Conservation (phyloP, 1,140 invertebrate species). For the Brachionus plicatilis region DNA sequence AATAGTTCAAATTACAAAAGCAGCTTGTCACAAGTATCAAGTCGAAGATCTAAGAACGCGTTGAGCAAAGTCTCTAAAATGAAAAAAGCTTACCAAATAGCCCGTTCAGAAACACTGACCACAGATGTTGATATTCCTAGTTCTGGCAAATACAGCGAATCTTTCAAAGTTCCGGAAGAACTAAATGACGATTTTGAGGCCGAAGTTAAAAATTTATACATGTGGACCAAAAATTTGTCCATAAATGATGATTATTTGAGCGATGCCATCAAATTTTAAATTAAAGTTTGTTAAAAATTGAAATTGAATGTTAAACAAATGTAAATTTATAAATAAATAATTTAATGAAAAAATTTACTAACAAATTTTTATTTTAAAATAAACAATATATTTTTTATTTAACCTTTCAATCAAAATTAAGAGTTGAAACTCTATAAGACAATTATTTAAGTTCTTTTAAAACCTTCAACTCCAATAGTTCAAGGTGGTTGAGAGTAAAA, state of each 20-base stretch:
- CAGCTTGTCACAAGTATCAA: conserved; percentile 44
- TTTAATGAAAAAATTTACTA: neutral
- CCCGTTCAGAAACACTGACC: conserved; percentile 12
- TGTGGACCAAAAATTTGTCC: conserved; percentile 37
- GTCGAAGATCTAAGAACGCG: conserved; percentile 49
- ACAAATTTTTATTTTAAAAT: neutral
- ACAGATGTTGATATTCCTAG: neutral
- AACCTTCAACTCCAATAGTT: neutral
- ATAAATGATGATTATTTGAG: conserved; percentile 31
- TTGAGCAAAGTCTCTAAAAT: conserved; percentile 47
- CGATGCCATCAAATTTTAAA: neutral
- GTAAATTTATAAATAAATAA: neutral
- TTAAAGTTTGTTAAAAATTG: neutral
- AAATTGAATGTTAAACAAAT: neutral
- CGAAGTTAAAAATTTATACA: conserved; percentile 35
- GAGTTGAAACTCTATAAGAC: neutral
- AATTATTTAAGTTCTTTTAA: neutral
- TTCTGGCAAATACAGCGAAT: neutral
- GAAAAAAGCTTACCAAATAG: conserved; percentile 48
- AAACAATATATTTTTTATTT: neutral
- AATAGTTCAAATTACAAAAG: conserved; percentile 45
- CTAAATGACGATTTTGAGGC: conserved; percentile 25
- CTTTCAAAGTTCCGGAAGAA: conserved; percentile 15
- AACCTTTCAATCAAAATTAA: neutral
- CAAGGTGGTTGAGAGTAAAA: neutral